Conservation (phyloP, 2,888 invertebrate genomes). For the Artemia sinica region DNA sequence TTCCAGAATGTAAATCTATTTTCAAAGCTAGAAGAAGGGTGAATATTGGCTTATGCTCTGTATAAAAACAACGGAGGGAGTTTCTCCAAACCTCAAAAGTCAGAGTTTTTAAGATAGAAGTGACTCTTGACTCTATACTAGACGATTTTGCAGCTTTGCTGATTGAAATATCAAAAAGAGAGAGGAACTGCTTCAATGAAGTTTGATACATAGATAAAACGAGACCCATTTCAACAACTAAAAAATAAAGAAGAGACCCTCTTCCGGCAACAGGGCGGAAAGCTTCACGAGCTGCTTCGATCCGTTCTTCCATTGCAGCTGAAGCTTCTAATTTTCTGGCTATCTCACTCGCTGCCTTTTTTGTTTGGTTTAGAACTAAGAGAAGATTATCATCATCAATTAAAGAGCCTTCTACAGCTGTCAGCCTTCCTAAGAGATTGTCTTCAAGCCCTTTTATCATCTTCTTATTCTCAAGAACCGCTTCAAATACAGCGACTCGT, state of each 20-base stretch:
- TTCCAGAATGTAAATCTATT: constrained; percentile 65
- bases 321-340: constrained; percentile 81
- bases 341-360: constrained; percentile 79
- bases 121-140: constrained; percentile 65
- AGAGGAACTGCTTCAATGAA: constrained; percentile 79
- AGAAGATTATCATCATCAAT: constrained; percentile 92
- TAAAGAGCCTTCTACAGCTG: constrained; percentile 77
- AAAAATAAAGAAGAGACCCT: constrained; percentile 82
- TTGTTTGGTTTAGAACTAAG: constrained; percentile 66
- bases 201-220: constrained; percentile 96
- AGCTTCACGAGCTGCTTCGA: constrained; percentile 80
- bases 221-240: constrained; percentile 92
- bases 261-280: constrained; percentile 84
- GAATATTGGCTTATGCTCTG: constrained; percentile 77
- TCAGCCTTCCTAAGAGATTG: constrained; percentile 71
- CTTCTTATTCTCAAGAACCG: constrained; percentile 86
- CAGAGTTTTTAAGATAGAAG: constrained; percentile 68
- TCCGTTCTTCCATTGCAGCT: constrained; percentile 82
- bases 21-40: constrained; percentile 88
- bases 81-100: constrained; percentile 85
- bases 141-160: constrained; percentile 34
- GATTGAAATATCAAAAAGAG: constrained; percentile 81
- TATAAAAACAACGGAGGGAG: constrained; percentile 76
- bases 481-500: constrained; percentile 76
- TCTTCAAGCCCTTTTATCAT: constrained; percentile 90